Evolutionary conservation across 2,888 invertebrate genomes (phyloP).

Genomic region (Chymomyza amoena): DNA sequence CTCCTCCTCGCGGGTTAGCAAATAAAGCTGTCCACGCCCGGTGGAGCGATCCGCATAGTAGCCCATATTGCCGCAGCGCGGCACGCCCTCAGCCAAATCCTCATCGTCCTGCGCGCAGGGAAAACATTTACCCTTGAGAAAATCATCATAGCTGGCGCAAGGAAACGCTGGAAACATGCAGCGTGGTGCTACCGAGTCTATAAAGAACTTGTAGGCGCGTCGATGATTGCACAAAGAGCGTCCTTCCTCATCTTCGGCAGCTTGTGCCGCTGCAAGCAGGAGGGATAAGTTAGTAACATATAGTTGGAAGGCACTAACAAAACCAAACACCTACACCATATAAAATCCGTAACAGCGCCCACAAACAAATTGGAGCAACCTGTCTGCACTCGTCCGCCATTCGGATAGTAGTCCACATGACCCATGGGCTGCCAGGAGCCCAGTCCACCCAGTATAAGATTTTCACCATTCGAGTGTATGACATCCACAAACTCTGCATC

Average conservation of each 20-base stretch:
- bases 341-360: slow-evolving; percentile 93
- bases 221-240: slow-evolving; percentile 95
- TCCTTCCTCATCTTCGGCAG: slow-evolving; percentile 91
- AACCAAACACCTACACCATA: slow-evolving; percentile 85
- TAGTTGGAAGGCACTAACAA: slow-evolving; percentile 29
- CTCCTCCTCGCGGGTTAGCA: slow-evolving; percentile 93
- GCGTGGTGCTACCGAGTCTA: slow-evolving; percentile 93
- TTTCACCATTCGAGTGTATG: slow-evolving; percentile 95
- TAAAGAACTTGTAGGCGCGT: slow-evolving; percentile 95
- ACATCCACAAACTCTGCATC: slow-evolving; percentile 95
- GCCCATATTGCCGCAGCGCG: slow-evolving; percentile 93
- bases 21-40: slow-evolving; percentile 91
- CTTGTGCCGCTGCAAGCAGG: slow-evolving; percentile 77
- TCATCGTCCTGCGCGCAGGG: slow-evolving; percentile 81
- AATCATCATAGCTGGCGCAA: slow-evolving; percentile 91
- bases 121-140: slow-evolving; percentile 88
- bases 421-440: slow-evolving; percentile 95
- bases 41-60: slow-evolving; percentile 92
- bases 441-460: slow-evolving; percentile 90
- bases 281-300: neutral
- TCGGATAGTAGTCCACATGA: slow-evolving; percentile 94
- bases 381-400: slow-evolving; percentile 94
- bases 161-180: slow-evolving; percentile 96
- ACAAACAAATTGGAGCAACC: slow-evolving; percentile 95
- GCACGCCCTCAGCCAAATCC: slow-evolving; percentile 77